A percentile compares a stretch with the other conserved stretches of the same genome.
Evolutionary conservation across 1,140 invertebrate species (phyloP).

Genomic region (Leucophenga varia): DNA sequence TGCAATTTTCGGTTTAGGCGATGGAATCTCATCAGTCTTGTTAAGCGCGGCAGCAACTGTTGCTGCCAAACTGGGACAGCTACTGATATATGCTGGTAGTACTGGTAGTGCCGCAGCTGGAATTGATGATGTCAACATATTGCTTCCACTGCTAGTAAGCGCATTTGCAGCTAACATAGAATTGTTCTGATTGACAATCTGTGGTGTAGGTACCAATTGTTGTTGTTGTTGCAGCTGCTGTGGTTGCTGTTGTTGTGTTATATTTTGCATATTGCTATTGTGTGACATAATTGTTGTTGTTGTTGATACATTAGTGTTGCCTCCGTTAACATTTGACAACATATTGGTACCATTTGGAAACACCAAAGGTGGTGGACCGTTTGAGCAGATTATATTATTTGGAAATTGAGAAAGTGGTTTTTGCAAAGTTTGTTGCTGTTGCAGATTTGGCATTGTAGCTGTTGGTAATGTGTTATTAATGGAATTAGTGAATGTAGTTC

Average conservation of each 20-base stretch:
- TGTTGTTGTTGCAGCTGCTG: conserved; percentile 5
- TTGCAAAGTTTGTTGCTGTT: conserved; percentile 17
- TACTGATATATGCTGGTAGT: conserved; percentile 12
- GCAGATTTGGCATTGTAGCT: conserved; percentile 27
- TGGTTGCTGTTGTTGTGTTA: conserved; percentile 3
- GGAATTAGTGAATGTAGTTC: conserved; percentile 3
- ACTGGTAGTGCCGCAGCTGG: background rate
- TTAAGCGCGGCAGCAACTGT: conserved; percentile 11
- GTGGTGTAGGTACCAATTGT: conserved; percentile 5
- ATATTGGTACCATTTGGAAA: conserved; percentile 7
- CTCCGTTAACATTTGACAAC: background rate
- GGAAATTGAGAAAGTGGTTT: no score
- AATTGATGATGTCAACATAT: no score
- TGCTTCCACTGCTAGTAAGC: no score
- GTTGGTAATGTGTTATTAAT: conserved; percentile 14
- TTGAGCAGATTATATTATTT: no score
- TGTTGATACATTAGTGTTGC: conserved; percentile 4
- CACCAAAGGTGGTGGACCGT: conserved; percentile 7
- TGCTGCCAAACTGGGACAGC: conserved; percentile 15
- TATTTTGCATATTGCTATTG: conserved; percentile 11
- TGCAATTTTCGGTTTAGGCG: conserved; percentile 54
- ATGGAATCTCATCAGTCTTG: conserved; percentile 39
- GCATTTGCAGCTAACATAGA: no score
- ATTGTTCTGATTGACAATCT: no score
- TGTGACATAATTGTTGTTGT: conserved; percentile 5